A percentile compares a stretch with the other conserved stretches of the same genome.
Conservation (phyloP, 2,113 vertebrate species). For the Ibidorhyncha struthersii region DNA sequence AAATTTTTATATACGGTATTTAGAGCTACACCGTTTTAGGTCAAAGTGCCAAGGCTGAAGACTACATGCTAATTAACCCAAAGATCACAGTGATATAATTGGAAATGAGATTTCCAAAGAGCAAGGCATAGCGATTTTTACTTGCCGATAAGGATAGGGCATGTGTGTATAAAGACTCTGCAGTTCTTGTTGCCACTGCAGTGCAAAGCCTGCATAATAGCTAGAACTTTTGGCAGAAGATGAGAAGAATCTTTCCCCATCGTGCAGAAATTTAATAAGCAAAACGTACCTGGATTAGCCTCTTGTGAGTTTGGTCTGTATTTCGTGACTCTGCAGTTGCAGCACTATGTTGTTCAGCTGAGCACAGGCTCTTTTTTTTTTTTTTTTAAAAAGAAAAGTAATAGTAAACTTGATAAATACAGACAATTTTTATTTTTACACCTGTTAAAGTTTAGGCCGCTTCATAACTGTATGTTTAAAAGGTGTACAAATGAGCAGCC, state of each 20-base stretch:
- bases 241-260: neutral
- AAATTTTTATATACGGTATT: neutral
- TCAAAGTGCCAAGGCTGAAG: neutral
- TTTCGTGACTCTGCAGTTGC: neutral
- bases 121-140: neutral
- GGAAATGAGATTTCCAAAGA: neutral
- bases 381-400: neutral
- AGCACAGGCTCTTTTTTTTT: neutral
- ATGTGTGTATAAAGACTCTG: accelerated
- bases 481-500: neutral
- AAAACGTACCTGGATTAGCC: neutral
- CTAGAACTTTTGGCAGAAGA: neutral
- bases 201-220: neutral
- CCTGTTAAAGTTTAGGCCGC: neutral
- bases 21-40: accelerated
- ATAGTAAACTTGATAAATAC: neutral
- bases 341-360: neutral
- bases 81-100: neutral
- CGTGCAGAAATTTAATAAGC: neutral
- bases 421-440: neutral
- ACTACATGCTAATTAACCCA: neutral
- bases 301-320: neutral
- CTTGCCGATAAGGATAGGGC: neutral
- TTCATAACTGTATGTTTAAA: neutral
- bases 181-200: neutral